Evolutionary conservation across 1,140 invertebrate species (phyloP), one percentile per base, ranked within the genome.

Genomic region (Heliconius congener): DNA sequence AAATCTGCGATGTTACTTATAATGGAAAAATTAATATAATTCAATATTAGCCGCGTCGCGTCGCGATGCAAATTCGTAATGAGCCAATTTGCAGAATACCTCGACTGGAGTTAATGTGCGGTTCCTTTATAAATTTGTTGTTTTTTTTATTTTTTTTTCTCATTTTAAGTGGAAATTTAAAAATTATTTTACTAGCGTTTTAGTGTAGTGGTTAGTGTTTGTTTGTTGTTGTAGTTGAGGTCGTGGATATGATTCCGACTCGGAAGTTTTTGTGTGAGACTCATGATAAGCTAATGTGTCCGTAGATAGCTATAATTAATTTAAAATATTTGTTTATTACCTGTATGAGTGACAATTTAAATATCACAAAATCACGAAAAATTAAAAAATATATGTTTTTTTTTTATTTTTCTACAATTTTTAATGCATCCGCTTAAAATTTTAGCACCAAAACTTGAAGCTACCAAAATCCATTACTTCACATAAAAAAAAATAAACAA

Each of bases 1-100:
- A 66, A 66, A 66, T 66, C n/a, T 57, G 19, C n/a, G 55, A 27
- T 66, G 60, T 66, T 66, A 66, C 8, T 66, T 23, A 66, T 66
- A 66, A 66, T 66, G 60, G 60, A 66, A 66, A 66, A 66, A 66
- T 66, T 66, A 66, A 66, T 66, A 66, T 66, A 66, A 66, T 66
- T 66, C 60, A 66, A 66, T 66, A 66, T 66, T 66, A 66, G 23
- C 60, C 60, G 60, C 60, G 60, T 66, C 60, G 60, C 23, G 60
- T 66, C 60, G 60, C 60, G 60, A 66, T 66, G 60, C 60, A 66
- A 66, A 66, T 66, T 66, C 23, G 23, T 66, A 66, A 66, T 30
- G 60, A 66, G 60, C 60, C 60, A 66, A 66, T 66, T 66, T 66
- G 60, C 60, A 66, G 13, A 66, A 66, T 30, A 66, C 60, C 60